Percentiles rank a stretch among this genome's conserved stretches.
Conservation (phyloP, 2,888 invertebrate genomes). For the Epistrophella euchroma region DNA sequence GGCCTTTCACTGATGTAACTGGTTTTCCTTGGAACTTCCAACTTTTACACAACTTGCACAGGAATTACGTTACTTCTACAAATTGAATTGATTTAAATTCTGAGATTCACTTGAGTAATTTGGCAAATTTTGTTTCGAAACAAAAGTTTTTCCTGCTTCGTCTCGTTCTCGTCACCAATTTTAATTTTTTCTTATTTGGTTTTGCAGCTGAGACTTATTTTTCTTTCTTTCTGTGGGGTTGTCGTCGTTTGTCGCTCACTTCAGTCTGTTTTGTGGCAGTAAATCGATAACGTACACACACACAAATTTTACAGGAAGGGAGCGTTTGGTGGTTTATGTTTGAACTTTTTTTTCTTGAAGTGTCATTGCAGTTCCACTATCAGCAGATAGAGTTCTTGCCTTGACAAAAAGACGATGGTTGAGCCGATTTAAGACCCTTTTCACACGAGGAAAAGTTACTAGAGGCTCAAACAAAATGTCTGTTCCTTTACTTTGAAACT, state of each 20-base stretch:
- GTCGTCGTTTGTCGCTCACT: conserved; percentile 35
- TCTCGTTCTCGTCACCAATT: conserved; percentile 50
- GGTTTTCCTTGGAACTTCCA: conserved; percentile 53
- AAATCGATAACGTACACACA: conserved; percentile 67
- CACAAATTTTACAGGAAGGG: conserved; percentile 25
- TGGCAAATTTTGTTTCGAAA: conserved; percentile 50
- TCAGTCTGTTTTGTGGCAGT: conserved; percentile 66
- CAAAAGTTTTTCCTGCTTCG: conserved; percentile 64
- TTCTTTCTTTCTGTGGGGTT: conserved; percentile 45
- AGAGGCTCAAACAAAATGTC: no score
- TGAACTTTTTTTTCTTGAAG: conserved; percentile 27
- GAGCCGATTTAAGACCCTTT: no score
- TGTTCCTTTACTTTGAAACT: no score
- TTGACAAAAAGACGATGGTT: neutral
- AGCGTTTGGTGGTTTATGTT: conserved; percentile 29
- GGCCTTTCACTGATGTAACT: conserved; percentile 73
- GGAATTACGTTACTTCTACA: conserved; percentile 4
- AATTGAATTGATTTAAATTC: conserved; percentile 24
- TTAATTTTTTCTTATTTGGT: conserved; percentile 45
- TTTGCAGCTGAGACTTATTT: conserved; percentile 49
- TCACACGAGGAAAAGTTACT: no score
- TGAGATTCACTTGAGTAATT: conserved; percentile 37
- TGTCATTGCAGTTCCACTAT: conserved; percentile 54
- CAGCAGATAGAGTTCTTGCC: neutral
- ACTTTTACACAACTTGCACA: conserved; percentile 40